Evolutionary conservation across 2,113 vertebrate species (phyloP).

Genomic region (Cebus imitator): DNA sequence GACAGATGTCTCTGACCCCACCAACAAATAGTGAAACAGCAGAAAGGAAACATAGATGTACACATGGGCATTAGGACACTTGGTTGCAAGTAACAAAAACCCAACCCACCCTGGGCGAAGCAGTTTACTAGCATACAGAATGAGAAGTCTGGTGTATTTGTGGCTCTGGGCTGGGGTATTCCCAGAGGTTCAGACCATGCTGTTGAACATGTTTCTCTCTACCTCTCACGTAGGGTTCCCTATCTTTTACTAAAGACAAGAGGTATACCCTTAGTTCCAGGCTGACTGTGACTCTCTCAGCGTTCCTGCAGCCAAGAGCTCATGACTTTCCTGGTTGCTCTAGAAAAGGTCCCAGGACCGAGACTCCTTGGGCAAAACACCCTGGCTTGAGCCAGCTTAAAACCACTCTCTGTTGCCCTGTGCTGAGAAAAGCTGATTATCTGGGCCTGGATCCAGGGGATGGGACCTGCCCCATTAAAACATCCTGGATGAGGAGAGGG

Average conservation of each 20-base stretch:
- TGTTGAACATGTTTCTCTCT: background rate
- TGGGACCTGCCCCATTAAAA: background rate
- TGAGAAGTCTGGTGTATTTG: background rate
- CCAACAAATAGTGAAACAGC: background rate
- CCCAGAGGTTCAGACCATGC: background rate
- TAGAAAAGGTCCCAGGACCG: background rate
- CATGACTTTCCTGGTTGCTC: background rate
- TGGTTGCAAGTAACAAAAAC: background rate
- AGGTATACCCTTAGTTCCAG: background rate
- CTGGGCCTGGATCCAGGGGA: too few species aligned
- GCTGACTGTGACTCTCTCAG: background rate
- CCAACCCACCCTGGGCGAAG: too few species aligned
- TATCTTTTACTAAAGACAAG: background rate
- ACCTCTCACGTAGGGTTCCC: background rate
- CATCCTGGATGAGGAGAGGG: too few species aligned
- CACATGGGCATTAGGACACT: rapidly evolving
- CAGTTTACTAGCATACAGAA: background rate
- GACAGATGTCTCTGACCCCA: background rate
- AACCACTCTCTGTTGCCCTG: background rate
- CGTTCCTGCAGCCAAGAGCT: background rate
- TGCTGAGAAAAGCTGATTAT: background rate
- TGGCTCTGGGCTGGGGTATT: background rate
- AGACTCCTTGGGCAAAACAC: background rate
- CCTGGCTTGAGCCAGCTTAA: background rate
- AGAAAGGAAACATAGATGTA: background rate